Conservation (phyloP, 30 jellyfish, hydroid and myxozoan species). For the Hydractinia echinata region DNA sequence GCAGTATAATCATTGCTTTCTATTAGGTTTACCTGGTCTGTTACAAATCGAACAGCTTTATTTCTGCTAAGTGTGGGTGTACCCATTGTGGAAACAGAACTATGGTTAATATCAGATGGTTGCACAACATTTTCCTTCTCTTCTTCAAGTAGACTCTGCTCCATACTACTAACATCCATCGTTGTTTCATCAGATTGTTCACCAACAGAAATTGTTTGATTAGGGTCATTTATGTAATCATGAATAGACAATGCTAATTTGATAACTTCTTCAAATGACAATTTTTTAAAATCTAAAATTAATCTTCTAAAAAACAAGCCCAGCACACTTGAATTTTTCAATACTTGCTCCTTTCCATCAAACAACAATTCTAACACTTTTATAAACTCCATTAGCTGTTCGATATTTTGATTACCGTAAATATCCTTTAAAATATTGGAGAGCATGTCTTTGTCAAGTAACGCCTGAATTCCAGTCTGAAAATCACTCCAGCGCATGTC, state of each 20-base stretch:
- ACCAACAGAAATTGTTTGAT: neutral
- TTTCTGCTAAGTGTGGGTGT: slow-evolving; percentile 1
- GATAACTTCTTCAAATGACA: slow-evolving; percentile 51
- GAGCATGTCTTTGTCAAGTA: neutral
- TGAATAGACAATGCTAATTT: slow-evolving; percentile 40
- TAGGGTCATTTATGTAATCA: slow-evolving; percentile 11
- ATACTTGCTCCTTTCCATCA: neutral
- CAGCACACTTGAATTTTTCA: slow-evolving; percentile 11
- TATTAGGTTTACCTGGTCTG: slow-evolving; percentile 48
- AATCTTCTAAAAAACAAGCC: slow-evolving; percentile 54
- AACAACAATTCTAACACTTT: slow-evolving; percentile 9
- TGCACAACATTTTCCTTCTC: slow-evolving; percentile 15
- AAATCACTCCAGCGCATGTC: slow-evolving; percentile 17
- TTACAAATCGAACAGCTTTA: slow-evolving; percentile 1
- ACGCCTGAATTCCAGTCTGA: neutral
- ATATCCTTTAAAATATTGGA: neutral
- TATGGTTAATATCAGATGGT: neutral
- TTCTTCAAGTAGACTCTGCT: neutral
- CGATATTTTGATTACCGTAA: neutral
- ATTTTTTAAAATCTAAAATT: slow-evolving; percentile 37
- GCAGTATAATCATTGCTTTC: slow-evolving; percentile 36
- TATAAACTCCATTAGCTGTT: neutral
- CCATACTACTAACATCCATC: neutral
- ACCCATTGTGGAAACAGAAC: neutral
- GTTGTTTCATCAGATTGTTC: neutral